Conservation (phyloP, 2,113 vertebrate genomes). For the Sorex fumeus region DNA sequence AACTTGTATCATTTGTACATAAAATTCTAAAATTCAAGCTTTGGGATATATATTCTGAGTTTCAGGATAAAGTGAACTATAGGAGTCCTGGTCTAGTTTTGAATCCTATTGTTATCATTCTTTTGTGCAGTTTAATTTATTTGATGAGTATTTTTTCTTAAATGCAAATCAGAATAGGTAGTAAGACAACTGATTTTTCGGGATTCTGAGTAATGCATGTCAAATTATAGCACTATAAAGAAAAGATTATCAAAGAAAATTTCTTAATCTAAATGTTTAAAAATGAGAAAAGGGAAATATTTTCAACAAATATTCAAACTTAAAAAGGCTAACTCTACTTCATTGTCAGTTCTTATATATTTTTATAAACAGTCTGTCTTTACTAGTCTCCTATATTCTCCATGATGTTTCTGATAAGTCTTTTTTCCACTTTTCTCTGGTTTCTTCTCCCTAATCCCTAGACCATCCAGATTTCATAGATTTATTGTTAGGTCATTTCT, state of each 20-base stretch:
- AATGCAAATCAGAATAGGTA: neutral
- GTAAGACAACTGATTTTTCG: neutral
- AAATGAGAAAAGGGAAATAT: neutral
- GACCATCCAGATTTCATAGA: neutral
- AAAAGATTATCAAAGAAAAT: neutral
- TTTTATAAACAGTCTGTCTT: neutral
- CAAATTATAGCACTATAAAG: neutral
- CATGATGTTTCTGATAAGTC: neutral
- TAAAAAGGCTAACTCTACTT: neutral
- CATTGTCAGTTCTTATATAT: neutral
- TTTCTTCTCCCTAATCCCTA: neutral
- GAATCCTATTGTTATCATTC: accelerated
- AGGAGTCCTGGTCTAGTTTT: neutral
- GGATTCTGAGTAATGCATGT: neutral
- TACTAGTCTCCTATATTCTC: neutral
- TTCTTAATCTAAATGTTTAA: neutral
- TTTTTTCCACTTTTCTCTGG: neutral
- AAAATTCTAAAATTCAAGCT: neutral
- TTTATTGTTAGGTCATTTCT: neutral
- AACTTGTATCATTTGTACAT: neutral
- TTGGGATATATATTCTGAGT: neutral
- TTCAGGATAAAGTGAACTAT: neutral
- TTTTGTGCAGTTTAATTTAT: neutral
- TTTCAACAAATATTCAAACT: neutral
- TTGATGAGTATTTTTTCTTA: neutral